Base-by-base conservation (phyloP, 2,113 vertebrate species). In the Propithecus coquereli region DNA sequence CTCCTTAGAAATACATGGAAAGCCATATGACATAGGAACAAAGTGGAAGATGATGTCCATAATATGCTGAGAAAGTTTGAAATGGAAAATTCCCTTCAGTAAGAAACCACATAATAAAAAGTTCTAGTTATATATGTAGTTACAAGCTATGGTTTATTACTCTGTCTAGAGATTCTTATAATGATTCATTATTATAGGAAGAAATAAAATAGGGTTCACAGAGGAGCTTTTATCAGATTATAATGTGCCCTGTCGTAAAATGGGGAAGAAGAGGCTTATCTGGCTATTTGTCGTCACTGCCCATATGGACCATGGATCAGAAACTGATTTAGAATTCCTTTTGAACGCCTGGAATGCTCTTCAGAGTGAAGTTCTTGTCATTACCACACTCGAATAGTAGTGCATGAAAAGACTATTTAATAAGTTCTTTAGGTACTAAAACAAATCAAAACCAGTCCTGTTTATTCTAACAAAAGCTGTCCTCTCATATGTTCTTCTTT, bases 41-140 rank as follows among this genome's bases (percentile, higher is more conserved):
- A 94, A 82, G 54, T 80, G 65, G 68, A 17, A 80, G 68, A 25
- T 93, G 63, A 84, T 83, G 45, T 74, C 43, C 54, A 40, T 70
- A 93, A 93, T 96, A 92, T 92, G 61, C 50, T 94, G 86, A 94
- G 70, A 92, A 97, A 94, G 43, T 77, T 25, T 87, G 70, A 96
- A 93, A 97, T 95, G 96, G 94, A 96, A 97, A 97, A 96, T 90
- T 90, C 89, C 23, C 82, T 94, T 96, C 74, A 95, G 40, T 87
- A 93, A 95, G 93, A 95, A 98, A 85, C 95, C 92, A 97, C 93
- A 94, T 86, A 96, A 89, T 96, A 95, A 97, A 96, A 97, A 71
- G 57, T 71, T 94, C 82, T 94, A 83, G 45, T 96, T 97, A 87
- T 92, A 97, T 95, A 92, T 98, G 83, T 96, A 96, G 91, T 97